Base-by-base conservation (phyloP, 1,140 invertebrate species). In the Drosophila sp. region DNA sequence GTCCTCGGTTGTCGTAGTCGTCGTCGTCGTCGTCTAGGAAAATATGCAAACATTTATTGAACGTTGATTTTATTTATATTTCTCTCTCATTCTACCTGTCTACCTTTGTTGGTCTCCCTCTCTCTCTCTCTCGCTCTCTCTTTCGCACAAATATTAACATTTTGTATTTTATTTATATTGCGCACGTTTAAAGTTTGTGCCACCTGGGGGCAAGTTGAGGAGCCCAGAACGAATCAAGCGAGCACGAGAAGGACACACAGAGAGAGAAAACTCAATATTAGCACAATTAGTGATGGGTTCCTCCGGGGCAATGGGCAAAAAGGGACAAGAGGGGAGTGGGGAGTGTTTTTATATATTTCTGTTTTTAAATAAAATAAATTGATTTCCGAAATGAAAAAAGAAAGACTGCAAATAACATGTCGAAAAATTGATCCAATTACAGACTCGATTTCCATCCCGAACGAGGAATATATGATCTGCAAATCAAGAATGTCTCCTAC, bases 401-500 rank as follows among this genome's bases (percentile, higher is more conserved):
- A 75, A 67, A 61, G 33, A 55, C 61, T 41, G 60, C 65, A 40
- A 33, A 47, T 57, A 47, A 47, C 10, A 32, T 74, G 58, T 74
- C 60, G 58, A 66, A 8, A 60, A 27, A 57, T 4, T 30, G 4
- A 55, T 56, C 40, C 60, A 69, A 60, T 79, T 93, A 10, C 93
- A 97, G 96, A 92, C 93, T 97, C 72, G 95, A 96, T 80, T 96
- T 95, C 91, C 94, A 94, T 70, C 96, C 96, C 4, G 94, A 94
- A 10, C 95, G 96, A 61, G 97, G 97, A 11, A 95, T 95, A 33
- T 98, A 98, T 93, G 97, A 98, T 93, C 93, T 98, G 76, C 93
- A 96, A 84, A 97, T 98, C 74, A 94, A 94, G 23, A 97, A 97
- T 90, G 96, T 96, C 0, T 96, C 96, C 25, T 98, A 98, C 92